These are phyloP conservation scores for Pecten maximus DNA, from an alignment of 2,888 invertebrate species.

Conservation along the genomic window DNA sequence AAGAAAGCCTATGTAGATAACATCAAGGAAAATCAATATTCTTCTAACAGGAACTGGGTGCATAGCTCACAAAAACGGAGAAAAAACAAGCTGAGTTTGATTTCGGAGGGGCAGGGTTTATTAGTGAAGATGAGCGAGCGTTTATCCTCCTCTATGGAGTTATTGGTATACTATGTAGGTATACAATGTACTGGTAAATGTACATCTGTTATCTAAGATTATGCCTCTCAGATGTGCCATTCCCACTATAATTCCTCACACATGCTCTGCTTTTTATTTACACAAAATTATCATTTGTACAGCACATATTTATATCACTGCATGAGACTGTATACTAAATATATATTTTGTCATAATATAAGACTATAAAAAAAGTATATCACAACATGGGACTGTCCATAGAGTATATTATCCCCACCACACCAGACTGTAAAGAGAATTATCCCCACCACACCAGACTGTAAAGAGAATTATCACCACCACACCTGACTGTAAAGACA, in stretches of 20 bases:
- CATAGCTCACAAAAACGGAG: neutral
- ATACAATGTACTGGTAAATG: neutral
- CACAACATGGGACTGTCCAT: too few relatives aligned
- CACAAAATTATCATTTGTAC: neutral
- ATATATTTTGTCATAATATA: neutral
- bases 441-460: too few relatives aligned
- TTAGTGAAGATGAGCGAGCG: too few relatives aligned
- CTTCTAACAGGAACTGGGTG: neutral
- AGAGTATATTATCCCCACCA: too few relatives aligned
- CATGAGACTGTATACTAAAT: neutral
- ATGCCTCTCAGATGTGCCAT: neutral
- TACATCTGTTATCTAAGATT: slow-evolving; percentile 13
- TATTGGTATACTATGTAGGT: neutral
- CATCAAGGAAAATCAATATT: neutral
- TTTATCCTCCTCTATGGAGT: too few relatives aligned
- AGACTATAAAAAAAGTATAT: too few relatives aligned
- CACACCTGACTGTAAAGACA: too few relatives aligned
- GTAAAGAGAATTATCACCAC: too few relatives aligned
- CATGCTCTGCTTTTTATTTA: neutral
- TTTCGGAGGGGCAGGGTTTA: neutral
- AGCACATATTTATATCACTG: neutral
- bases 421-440: too few relatives aligned
- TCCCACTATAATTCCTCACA: neutral
- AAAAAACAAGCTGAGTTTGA: neutral
- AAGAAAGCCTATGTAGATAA: slow-evolving; percentile 1